These are phyloP conservation scores for Philotrypesis tridentata DNA, from an alignment of 1,140 invertebrate genomes.

Conservation along the genomic window DNA sequence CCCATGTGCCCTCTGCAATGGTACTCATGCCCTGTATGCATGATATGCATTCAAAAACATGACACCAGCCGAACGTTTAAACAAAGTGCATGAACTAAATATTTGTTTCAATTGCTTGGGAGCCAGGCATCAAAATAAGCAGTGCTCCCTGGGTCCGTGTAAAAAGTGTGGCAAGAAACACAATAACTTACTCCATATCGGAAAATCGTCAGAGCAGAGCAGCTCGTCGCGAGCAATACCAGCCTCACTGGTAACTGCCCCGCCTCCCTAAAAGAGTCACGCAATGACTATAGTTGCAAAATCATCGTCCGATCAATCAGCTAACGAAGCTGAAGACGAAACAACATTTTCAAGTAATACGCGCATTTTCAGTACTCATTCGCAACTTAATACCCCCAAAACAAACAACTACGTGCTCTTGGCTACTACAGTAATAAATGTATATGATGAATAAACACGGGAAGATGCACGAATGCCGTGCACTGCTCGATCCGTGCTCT, in stretches of 20 bases:
- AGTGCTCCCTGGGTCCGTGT: not conserved
- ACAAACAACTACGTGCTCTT: not conserved
- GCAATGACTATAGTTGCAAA: too few relatives aligned
- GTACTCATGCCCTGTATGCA: too few relatives aligned
- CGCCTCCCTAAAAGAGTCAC: not conserved
- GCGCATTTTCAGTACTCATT: not conserved
- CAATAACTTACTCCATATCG: not conserved
- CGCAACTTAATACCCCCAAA: too few relatives aligned
- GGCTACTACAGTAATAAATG: constrained; percentile 33
- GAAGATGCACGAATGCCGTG: constrained; percentile 37
- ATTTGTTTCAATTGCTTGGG: constrained; percentile 23
- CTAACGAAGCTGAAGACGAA: too few relatives aligned
- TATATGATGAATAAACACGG: constrained; percentile 32
- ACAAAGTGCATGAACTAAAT: too few relatives aligned
- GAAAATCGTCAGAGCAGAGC: not conserved
- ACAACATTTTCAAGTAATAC: not conserved
- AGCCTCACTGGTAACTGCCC: too few relatives aligned
- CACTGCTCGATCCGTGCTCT: too few relatives aligned
- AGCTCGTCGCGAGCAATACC: too few relatives aligned
- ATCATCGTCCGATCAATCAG: too few relatives aligned
- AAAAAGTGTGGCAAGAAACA: not conserved
- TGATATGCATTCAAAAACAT: too few relatives aligned
- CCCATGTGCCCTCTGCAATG: too few relatives aligned
- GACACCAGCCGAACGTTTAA: too few relatives aligned
- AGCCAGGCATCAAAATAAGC: constrained; percentile 16